A percentile compares a stretch with the other conserved stretches of the same genome.
phyloP scores from a whole-genome alignment of 2,113 vertebrate genomes.

The Mustelus asterias region DNA sequence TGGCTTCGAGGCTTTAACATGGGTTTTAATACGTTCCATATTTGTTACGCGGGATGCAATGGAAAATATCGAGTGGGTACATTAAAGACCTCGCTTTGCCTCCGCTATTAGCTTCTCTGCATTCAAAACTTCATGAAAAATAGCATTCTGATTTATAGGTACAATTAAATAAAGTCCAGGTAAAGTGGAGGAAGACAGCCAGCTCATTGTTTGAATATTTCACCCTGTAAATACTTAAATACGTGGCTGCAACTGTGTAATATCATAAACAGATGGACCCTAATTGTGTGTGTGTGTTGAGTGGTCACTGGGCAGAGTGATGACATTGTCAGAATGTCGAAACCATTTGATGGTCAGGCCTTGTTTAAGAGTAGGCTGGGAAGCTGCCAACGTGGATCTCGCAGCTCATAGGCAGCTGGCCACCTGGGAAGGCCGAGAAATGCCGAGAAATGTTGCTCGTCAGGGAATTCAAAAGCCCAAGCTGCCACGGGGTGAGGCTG shows the following conservation, averaged over 20 bases:
- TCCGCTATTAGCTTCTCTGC: neutral
- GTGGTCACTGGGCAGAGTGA: neutral
- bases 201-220: neutral
- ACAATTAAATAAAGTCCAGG: neutral
- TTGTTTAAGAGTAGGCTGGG: neutral
- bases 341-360: neutral
- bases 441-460: neutral
- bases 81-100: neutral
- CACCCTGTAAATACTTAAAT: neutral
- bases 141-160: neutral
- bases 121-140: neutral
- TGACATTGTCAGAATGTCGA: neutral
- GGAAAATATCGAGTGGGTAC: neutral
- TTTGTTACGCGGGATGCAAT: neutral
- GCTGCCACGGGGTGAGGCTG: neutral
- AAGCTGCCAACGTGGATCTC: neutral
- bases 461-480: neutral
- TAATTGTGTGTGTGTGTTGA: neutral
- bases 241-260: neutral
- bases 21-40: neutral
- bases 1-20: neutral
- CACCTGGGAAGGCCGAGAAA: neutral
- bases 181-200: neutral
- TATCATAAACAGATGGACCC: neutral
- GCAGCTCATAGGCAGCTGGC: neutral